Evolutionary conservation across 2,797 vertebrate genomes (phyloP).

Genomic region (Sebastes wilsoni): DNA sequence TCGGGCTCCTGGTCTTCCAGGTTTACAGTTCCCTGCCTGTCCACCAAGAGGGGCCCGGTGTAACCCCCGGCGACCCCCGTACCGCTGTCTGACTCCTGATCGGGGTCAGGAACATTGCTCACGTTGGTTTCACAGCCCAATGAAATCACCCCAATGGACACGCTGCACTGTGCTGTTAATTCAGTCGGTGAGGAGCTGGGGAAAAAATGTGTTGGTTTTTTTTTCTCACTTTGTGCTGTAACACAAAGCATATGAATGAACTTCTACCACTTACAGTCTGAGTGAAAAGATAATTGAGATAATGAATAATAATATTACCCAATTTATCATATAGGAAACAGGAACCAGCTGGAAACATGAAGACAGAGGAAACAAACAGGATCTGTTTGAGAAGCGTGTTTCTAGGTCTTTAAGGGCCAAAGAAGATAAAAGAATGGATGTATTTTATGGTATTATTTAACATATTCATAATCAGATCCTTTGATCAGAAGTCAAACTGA

Average conservation of each 20-base stretch:
- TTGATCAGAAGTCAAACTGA: not conserved
- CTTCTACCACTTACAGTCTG: conserved; percentile 47
- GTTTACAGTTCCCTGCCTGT: conserved; percentile 71
- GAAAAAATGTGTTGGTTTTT: not conserved
- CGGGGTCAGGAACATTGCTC: conserved; percentile 70
- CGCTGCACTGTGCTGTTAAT: conserved; percentile 51
- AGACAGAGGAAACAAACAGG: conserved; percentile 39
- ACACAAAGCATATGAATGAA: conserved; percentile 57
- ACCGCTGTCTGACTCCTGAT: conserved; percentile 64
- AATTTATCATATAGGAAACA: conserved; percentile 51
- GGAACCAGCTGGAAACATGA: conserved; percentile 45
- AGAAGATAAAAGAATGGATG: not conserved
- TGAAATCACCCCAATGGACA: conserved; percentile 65
- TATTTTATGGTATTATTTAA: not conserved
- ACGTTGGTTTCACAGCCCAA: conserved; percentile 71
- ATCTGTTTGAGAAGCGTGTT: not conserved
- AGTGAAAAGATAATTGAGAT: conserved; percentile 60
- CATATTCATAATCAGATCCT: not conserved
- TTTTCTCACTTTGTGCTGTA: conserved; percentile 29
- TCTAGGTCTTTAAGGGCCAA: not conserved
- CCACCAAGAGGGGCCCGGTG: conserved; percentile 50
- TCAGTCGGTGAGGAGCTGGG: conserved; percentile 41
- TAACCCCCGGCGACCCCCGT: conserved; percentile 55
- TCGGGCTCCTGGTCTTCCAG: conserved; percentile 72
- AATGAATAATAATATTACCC: conserved; percentile 57